phyloP scores from a whole-genome alignment of 1,140 invertebrate species.

The Onthophagus taurus region DNA sequence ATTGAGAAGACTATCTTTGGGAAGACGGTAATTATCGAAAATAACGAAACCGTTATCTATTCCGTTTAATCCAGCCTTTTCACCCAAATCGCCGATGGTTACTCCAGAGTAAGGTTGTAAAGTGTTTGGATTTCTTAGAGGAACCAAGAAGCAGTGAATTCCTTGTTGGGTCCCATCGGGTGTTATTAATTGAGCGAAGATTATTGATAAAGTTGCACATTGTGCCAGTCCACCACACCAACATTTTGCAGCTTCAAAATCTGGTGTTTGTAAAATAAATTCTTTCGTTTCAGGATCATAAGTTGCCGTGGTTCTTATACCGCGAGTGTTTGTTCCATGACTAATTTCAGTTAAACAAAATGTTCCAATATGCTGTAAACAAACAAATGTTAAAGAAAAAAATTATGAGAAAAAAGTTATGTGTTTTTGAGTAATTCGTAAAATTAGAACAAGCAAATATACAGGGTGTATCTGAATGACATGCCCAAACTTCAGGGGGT shows the following conservation, averaged over 20 bases:
- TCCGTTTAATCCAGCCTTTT: slow-evolving; percentile 76
- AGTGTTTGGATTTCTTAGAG: slow-evolving; percentile 64
- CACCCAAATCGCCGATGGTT: slow-evolving; percentile 69
- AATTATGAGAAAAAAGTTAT: too few species aligned
- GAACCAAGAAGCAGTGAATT: slow-evolving; percentile 72
- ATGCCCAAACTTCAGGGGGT: too few species aligned
- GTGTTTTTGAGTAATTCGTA: too few species aligned
- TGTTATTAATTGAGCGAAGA: slow-evolving; percentile 74
- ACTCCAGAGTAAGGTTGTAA: slow-evolving; percentile 58
- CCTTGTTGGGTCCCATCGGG: slow-evolving; percentile 77
- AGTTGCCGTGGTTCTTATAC: slow-evolving; percentile 80
- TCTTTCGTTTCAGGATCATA: slow-evolving; percentile 67
- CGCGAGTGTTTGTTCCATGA: slow-evolving; percentile 89
- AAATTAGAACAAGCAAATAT: too few species aligned
- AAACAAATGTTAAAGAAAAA: too few species aligned
- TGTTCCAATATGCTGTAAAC: slow-evolving; percentile 60
- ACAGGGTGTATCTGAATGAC: too few species aligned
- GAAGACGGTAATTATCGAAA: slow-evolving; percentile 75
- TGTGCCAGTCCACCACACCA: slow-evolving; percentile 87
- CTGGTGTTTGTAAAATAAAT: slow-evolving; percentile 83
- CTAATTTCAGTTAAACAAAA: slow-evolving; percentile 90
- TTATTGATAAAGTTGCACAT: slow-evolving; percentile 72
- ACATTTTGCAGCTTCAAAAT: slow-evolving; percentile 91
- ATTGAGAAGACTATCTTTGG: slow-evolving; percentile 70
- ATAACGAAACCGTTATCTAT: slow-evolving; percentile 85